Conservation (phyloP, 92 coral and sea anemone species). For the Virgularia gustaviana region DNA sequence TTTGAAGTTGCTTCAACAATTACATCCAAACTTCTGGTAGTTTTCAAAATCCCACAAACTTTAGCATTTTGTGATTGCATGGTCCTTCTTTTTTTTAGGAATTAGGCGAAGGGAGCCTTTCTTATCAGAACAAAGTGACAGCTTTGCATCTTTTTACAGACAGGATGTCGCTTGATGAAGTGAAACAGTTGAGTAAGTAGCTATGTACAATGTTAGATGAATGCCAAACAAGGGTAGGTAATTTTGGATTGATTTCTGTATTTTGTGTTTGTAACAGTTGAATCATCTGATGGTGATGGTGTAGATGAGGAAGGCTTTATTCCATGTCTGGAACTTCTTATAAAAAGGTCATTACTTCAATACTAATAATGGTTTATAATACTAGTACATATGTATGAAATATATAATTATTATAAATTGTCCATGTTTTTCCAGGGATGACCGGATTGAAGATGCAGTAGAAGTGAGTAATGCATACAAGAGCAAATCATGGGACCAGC, state of each 20-base stretch:
- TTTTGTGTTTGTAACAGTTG: constrained; percentile 6
- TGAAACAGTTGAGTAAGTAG: constrained; percentile 18
- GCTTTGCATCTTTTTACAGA: constrained; percentile 34
- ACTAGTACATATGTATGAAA: neutral
- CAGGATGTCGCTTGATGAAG: constrained; percentile 18
- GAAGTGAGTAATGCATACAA: neutral
- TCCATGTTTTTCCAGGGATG: constrained; percentile 15
- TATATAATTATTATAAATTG: neutral
- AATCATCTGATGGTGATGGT: constrained; percentile 20
- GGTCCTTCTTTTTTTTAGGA: constrained; percentile 7
- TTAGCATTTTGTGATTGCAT: too few relatives aligned
- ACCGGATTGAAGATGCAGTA: constrained; percentile 30
- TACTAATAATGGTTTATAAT: neutral
- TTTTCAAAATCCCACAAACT: too few relatives aligned
- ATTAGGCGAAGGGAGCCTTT: constrained; percentile 9
- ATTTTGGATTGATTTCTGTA: neutral
- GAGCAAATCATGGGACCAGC: too few relatives aligned
- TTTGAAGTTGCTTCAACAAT: neutral
- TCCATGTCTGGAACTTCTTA: constrained; percentile 32
- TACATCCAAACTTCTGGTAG: neutral
- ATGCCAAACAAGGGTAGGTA: neutral
- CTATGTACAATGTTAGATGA: neutral
- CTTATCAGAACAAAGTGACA: constrained; percentile 25
- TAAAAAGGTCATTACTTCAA: constrained; percentile 1
- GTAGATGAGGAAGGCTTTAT: constrained; percentile 28